A percentile compares a stretch with the other conserved stretches of the same genome.
Conservation (phyloP, 2,888 invertebrate genomes). For the Busseola fusca region DNA sequence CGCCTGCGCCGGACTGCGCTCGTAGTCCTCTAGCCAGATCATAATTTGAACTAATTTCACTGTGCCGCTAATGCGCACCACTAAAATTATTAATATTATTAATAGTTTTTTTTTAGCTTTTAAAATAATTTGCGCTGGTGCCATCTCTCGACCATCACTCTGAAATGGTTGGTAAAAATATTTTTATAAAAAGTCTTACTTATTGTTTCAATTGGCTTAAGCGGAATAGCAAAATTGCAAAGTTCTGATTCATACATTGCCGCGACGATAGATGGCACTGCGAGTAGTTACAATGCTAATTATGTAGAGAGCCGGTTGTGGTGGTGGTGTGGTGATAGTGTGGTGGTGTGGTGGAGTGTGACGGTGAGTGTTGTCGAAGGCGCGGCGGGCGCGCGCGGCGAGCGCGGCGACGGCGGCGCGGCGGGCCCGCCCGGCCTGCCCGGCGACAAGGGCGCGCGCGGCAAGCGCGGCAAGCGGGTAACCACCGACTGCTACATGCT, state of each 20-base stretch:
- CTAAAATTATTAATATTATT: slow-evolving; percentile 42
- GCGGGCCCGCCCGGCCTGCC: slow-evolving; percentile 93
- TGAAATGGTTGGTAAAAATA: neutral
- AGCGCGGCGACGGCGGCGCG: slow-evolving; percentile 94
- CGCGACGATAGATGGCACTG: slow-evolving; percentile 23
- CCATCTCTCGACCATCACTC: slow-evolving; percentile 18
- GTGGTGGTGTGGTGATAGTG: slow-evolving; percentile 77
- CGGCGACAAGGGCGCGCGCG: slow-evolving; percentile 97
- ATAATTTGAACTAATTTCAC: slow-evolving; percentile 47
- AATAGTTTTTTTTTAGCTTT: slow-evolving; percentile 39
- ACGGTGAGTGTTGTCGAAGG: slow-evolving; percentile 83
- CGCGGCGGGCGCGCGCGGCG: slow-evolving; percentile 91
- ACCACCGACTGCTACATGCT: slow-evolving; percentile 66
- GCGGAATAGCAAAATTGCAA: neutral
- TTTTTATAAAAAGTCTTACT: neutral
- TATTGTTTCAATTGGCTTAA: neutral
- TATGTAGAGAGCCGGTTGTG: neutral
- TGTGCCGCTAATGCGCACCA: slow-evolving; percentile 41
- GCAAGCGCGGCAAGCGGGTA: slow-evolving; percentile 98
- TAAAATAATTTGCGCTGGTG: slow-evolving; percentile 6
- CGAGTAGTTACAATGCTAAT: slow-evolving; percentile 20
- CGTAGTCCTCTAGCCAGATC: slow-evolving; percentile 1
- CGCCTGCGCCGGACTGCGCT: slow-evolving; percentile 13
- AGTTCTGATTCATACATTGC: neutral
- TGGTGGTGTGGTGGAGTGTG: slow-evolving; percentile 79